These are phyloP conservation scores for Melikaiella ostensackeni DNA, from an alignment of 2,888 invertebrate species.

Conservation along the genomic window DNA sequence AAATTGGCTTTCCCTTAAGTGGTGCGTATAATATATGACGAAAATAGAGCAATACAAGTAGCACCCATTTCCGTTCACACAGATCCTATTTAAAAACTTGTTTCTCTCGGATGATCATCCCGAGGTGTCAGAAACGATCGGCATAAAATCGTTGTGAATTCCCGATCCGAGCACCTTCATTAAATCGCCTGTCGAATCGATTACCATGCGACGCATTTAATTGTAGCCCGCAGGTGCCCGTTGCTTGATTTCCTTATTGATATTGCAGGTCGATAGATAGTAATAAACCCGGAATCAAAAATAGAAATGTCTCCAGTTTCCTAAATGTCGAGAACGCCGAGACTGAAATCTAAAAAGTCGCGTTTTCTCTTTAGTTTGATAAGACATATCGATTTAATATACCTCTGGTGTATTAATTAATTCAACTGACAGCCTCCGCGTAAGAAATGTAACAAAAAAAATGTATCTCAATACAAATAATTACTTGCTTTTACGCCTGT, in stretches of 20 bases:
- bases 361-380: not conserved
- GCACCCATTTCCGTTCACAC: constrained; percentile 21
- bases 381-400: not conserved
- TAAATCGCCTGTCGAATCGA: constrained; percentile 31
- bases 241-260: constrained; percentile 28
- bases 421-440: not conserved
- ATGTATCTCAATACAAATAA: not conserved
- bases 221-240: constrained; percentile 21
- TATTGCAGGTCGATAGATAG: not conserved
- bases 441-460: not conserved
- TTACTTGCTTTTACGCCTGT: not conserved
- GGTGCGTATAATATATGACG: not conserved
- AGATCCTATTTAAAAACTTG: constrained; percentile 15
- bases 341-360: constrained; percentile 3
- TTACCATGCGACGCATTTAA: constrained; percentile 14
- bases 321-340: constrained; percentile 12
- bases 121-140: constrained; percentile 25
- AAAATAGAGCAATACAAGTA: constrained; percentile 8
- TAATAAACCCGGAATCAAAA: not conserved
- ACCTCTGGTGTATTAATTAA: not conserved
- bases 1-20: not conserved
- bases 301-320: constrained; percentile 23
- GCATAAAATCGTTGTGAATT: constrained; percentile 30
- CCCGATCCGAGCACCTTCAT: constrained; percentile 9
- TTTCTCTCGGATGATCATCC: not conserved